phyloP scores from a whole-genome alignment of 2,888 invertebrate species.

The Hydrotaea cyrtoneurina region DNA sequence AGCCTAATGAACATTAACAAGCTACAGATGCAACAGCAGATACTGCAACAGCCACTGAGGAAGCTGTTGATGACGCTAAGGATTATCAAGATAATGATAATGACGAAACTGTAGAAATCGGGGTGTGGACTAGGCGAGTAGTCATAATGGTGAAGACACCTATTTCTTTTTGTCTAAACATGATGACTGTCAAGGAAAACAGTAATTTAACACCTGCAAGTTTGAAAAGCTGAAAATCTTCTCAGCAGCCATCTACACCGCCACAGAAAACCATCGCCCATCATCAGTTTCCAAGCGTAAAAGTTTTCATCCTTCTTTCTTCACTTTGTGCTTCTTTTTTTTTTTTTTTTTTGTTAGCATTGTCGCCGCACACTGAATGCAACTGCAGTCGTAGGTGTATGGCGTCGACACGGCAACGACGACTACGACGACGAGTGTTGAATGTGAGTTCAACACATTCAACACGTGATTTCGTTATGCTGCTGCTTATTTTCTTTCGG shows the following conservation, averaged over 20 bases:
- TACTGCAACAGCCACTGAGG: constrained; percentile 34
- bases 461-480: constrained; percentile 35
- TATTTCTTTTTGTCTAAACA: neutral
- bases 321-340: neutral
- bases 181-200: constrained; percentile 48
- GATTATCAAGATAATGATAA: constrained; percentile 11
- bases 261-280: neutral
- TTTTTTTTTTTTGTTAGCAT: too few species aligned
- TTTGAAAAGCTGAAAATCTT: constrained; percentile 35
- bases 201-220: constrained; percentile 37
- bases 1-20: constrained; percentile 11
- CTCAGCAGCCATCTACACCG: neutral
- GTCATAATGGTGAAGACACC: constrained; percentile 49
- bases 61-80: constrained; percentile 8
- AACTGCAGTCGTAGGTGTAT: neutral
- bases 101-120: neutral
- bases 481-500: constrained; percentile 13
- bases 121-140: neutral
- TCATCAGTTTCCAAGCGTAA: neutral
- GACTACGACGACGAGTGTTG: neutral
- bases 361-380: neutral
- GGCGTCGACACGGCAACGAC: neutral
- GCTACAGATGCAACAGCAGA: neutral
- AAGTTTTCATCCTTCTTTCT: constrained; percentile 5
- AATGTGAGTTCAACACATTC: constrained; percentile 19